phyloP scores from a whole-genome alignment of 2,888 invertebrate species.

The Alcis repandata region DNA sequence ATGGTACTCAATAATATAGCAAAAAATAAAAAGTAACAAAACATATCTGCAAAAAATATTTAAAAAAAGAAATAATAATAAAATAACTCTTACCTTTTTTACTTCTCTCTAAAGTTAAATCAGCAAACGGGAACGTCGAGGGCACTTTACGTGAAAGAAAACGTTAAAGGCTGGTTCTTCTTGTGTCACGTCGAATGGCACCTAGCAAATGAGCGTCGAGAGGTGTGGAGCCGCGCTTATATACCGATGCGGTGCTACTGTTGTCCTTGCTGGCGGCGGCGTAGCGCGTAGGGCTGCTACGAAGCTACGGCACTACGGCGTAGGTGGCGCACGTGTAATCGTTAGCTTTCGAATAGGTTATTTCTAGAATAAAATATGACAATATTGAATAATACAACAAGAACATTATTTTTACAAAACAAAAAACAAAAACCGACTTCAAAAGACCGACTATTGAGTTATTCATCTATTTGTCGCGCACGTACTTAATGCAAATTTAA shows the following conservation, averaged over 20 bases:
- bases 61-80: not conserved
- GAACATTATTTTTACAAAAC: no score
- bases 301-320: conserved; percentile 45
- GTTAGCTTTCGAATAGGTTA: not conserved
- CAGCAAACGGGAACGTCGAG: not conserved
- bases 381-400: no score
- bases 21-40: not conserved
- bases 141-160: conserved; percentile 14
- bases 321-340: conserved; percentile 5
- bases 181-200: conserved; percentile 54
- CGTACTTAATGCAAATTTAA: no score
- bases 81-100: conserved; percentile 28
- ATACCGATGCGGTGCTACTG: conserved; percentile 62
- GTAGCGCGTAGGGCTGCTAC: conserved; percentile 49
- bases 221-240: conserved; percentile 67
- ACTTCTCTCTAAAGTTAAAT: conserved; percentile 11
- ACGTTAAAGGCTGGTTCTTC: conserved; percentile 27
- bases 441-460: no score
- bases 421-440: no score
- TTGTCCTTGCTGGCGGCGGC: conserved; percentile 61
- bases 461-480: no score
- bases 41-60: no score
- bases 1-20: not conserved
- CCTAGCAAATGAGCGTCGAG: conserved; percentile 76
- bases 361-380: not conserved